These are phyloP conservation scores for Dromiciops gliroides DNA, from an alignment of 2,113 vertebrate species.

Conservation along the genomic window DNA sequence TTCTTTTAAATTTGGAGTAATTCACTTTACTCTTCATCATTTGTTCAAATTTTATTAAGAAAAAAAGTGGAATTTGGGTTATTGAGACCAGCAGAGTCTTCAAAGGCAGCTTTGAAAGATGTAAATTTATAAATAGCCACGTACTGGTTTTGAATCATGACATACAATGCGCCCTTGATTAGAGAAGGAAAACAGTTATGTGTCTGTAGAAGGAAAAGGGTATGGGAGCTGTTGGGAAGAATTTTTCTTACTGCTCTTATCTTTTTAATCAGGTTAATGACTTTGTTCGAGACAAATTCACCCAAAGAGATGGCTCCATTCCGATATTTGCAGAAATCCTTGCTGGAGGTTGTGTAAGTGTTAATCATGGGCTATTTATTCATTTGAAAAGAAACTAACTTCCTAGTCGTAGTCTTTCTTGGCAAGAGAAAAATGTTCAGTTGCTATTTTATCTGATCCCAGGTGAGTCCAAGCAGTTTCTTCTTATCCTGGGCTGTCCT, in stretches of 20 bases:
- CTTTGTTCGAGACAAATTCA: slow-evolving; percentile 98
- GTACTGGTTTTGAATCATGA: slow-evolving; percentile 71
- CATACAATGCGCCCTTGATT: slow-evolving; percentile 58
- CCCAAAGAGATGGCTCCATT: slow-evolving; percentile 89
- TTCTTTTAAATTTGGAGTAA: slow-evolving; percentile 40
- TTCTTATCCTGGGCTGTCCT: not conserved
- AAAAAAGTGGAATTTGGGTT: slow-evolving; percentile 29
- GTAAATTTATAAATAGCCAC: slow-evolving; percentile 66
- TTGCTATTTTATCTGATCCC: slow-evolving; percentile 1
- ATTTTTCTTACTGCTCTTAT: slow-evolving; percentile 66
- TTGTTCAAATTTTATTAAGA: slow-evolving; percentile 45
- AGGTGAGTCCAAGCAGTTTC: slow-evolving; percentile 2
- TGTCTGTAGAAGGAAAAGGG: slow-evolving; percentile 1
- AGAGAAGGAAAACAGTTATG: slow-evolving; percentile 43
- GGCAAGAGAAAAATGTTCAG: not conserved
- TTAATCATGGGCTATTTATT: slow-evolving; percentile 35
- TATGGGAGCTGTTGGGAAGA: not conserved
- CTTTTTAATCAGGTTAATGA: slow-evolving; percentile 92
- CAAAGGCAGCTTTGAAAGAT: slow-evolving; percentile 64
- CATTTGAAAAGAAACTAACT: not conserved
- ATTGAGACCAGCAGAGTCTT: slow-evolving; percentile 35
- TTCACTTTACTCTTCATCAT: slow-evolving; percentile 14
- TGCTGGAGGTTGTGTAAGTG: slow-evolving; percentile 95
- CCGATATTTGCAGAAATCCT: slow-evolving; percentile 90
- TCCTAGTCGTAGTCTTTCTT: slow-evolving; percentile 19